phyloP scores from a whole-genome alignment of 1,140 invertebrate genomes.

The Meteorus sp. region DNA sequence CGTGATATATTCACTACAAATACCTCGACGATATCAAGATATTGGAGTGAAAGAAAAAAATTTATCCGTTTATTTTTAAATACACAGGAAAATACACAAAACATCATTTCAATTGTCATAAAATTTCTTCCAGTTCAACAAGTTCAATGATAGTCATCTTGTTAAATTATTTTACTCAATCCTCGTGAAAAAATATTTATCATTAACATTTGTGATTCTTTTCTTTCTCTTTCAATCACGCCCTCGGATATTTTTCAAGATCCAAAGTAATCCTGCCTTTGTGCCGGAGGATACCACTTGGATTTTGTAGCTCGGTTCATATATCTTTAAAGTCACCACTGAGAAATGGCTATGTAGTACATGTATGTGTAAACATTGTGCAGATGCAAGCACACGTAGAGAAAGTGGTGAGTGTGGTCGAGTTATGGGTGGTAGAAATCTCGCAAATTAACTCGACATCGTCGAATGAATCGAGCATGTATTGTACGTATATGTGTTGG shows the following conservation, averaged over 20 bases:
- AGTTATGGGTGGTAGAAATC: conserved; percentile 37
- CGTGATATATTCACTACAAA: too few relatives aligned
- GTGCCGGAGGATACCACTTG: conserved; percentile 27
- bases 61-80: too few relatives aligned
- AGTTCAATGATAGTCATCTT: too few relatives aligned
- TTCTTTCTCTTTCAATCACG: conserved; percentile 46
- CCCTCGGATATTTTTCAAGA: conserved; percentile 31
- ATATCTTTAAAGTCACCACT: conserved; percentile 36
- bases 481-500: too few relatives aligned
- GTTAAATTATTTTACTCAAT: too few relatives aligned
- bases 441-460: conserved; percentile 51
- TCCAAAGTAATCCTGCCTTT: conserved; percentile 42
- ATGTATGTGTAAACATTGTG: not conserved
- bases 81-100: not conserved
- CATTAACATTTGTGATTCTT: too few relatives aligned
- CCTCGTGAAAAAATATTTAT: conserved; percentile 17
- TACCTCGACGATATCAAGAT: too few relatives aligned
- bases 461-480: too few relatives aligned
- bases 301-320: conserved; percentile 31
- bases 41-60: too few relatives aligned
- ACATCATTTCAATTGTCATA: not conserved
- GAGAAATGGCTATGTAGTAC: conserved; percentile 1
- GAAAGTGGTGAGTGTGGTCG: too few relatives aligned
- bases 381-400: not conserved
- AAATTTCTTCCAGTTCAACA: too few relatives aligned